Evolutionary conservation across 2,113 vertebrate species (phyloP), one percentile per base, ranked within the genome.

Genomic region (Leptosomus discolor): DNA sequence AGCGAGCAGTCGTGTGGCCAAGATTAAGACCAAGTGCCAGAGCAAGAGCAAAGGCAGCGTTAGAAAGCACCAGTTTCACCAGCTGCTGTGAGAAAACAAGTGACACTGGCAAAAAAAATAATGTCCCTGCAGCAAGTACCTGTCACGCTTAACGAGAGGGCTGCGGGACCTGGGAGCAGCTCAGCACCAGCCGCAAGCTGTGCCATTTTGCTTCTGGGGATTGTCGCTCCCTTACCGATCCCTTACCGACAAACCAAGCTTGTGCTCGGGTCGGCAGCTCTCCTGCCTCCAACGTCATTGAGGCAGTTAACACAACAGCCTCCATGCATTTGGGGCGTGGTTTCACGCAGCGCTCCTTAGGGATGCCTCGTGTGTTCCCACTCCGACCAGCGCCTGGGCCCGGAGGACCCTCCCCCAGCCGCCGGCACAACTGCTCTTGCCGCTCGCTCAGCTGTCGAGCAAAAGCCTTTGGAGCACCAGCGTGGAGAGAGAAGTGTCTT

Each of bases 1-100:
- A 11, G 12, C 0, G 0, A 56, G 43, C 5, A 8, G 48, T 36
- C n/a, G 1, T 4, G 1, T 4, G 19, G 37, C 15, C 41, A 45
- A 51, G 29, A 8, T 19, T 8, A 30, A 65, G n/a, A n/a, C 32
- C 11, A 22, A 37, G 46, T 4, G 19, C 51, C 29, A 43, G 34
- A 15, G 0, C 22, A n/a, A 51, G 69, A 60, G 36, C 51, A 67
- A 70, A 78, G 54, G 32, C 43, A 30, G 30, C 50, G 12, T 19
- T 12, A 30, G 30, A 39, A 87, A 56, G 48, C 13, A 45, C 41
- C 13, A 1, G 3, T 45, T 26, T 71, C 50, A 20, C 24, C 69
- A 64, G 29, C n/a, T 57, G 74, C 50, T 39, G 2, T 15, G n/a
- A 50, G 53, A 50, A 37, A 56, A 43, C 19, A 32, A 57, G 82